Conservation (phyloP, 2,888 invertebrate species). For the Caprella mutica region DNA sequence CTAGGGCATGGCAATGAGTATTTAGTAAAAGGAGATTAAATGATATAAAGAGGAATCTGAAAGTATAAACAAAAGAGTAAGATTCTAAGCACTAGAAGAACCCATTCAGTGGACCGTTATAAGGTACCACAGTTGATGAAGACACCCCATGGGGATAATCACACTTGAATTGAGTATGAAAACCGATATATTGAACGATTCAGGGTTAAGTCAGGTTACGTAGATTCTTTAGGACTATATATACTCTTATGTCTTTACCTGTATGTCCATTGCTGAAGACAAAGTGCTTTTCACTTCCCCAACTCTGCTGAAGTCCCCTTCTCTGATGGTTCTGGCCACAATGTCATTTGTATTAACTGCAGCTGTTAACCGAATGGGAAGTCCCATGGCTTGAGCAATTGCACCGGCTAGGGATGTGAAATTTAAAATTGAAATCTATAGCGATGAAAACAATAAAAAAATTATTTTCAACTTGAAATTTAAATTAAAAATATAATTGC, state of each 20-base stretch:
- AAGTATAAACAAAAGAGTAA: no score
- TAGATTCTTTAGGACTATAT: neutral
- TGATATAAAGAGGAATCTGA: no score
- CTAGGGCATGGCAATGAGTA: no score
- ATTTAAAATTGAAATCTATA: neutral
- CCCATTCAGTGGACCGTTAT: no score
- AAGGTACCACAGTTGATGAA: no score
- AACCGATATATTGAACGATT: no score
- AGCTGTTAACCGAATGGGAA: slow-evolving; percentile 42
- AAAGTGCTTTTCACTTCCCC: slow-evolving; percentile 38
- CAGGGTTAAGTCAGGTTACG: no score
- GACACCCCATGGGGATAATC: no score
- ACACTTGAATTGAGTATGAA: no score
- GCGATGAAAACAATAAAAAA: neutral
- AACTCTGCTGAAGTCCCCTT: slow-evolving; percentile 38
- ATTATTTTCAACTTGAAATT: neutral
- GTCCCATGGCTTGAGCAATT: slow-evolving; percentile 42
- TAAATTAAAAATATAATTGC: slow-evolving; percentile 11
- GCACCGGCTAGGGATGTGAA: slow-evolving; percentile 39
- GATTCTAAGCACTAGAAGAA: no score
- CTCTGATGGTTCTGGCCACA: slow-evolving; percentile 38
- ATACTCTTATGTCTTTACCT: slow-evolving; percentile 35
- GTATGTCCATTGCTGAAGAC: slow-evolving; percentile 44
- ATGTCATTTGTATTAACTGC: slow-evolving; percentile 43
- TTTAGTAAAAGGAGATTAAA: no score